phyloP scores from a whole-genome alignment of 2,888 invertebrate genomes.

The Protophormia terraenovae region DNA sequence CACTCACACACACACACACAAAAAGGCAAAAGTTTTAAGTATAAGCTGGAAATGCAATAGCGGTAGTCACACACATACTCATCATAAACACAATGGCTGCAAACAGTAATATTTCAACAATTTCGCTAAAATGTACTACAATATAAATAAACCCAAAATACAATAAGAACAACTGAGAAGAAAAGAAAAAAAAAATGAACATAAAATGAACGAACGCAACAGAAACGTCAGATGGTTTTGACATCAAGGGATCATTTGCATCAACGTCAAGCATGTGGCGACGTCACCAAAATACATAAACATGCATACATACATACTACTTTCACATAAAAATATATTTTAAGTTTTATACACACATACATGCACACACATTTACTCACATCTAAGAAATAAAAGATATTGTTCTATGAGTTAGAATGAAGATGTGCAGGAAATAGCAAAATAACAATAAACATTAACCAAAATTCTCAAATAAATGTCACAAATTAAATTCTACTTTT shows the following conservation, averaged over 20 bases:
- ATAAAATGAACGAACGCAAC: slow-evolving; percentile 8
- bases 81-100: background rate
- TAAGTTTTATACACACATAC: background rate
- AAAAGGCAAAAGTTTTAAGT: slow-evolving; percentile 9
- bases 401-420: slow-evolving; percentile 13
- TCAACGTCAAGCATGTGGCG: slow-evolving; percentile 63
- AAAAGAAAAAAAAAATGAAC: slow-evolving; percentile 3
- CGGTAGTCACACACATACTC: background rate
- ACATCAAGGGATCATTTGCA: slow-evolving; percentile 66
- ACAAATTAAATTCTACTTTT: slow-evolving; percentile 64
- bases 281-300: slow-evolving; percentile 36
- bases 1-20: background rate
- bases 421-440: background rate
- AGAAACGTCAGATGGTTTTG: slow-evolving; percentile 56
- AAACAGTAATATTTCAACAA: slow-evolving; percentile 18
- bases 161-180: background rate
- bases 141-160: slow-evolving; percentile 9
- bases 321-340: no score
- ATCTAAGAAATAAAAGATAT: slow-evolving; percentile 31
- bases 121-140: slow-evolving; percentile 35
- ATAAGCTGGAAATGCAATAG: background rate
- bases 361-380: slow-evolving; percentile 1
- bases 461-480: slow-evolving; percentile 61
- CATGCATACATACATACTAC: slow-evolving; percentile 10
- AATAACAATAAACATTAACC: slow-evolving; percentile 55